Percentiles rank a stretch among this genome's conserved stretches.
Evolutionary conservation across 2,888 invertebrate species (phyloP).

Genomic region (Lasius platythorax): DNA sequence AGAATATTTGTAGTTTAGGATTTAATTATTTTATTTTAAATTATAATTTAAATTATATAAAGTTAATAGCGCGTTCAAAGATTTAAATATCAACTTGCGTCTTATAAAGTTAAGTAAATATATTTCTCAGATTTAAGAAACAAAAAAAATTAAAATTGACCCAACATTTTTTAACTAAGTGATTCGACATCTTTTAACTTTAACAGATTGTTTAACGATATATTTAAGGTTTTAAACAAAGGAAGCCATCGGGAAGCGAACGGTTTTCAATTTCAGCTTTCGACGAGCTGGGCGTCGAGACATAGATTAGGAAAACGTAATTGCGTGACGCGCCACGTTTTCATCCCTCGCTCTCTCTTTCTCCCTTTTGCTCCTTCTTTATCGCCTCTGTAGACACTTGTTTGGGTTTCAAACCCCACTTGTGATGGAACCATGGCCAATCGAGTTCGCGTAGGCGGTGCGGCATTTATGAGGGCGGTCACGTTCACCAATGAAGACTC

Average conservation of each 20-base stretch:
- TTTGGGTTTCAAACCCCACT: conserved; percentile 10
- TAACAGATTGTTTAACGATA: neutral
- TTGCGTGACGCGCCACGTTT: neutral
- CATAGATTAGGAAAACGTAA: neutral
- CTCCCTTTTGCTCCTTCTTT: conserved; percentile 14
- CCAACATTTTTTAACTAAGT: neutral
- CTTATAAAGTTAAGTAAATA: neutral
- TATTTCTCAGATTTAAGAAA: neutral
- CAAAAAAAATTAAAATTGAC: neutral
- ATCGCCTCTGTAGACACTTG: neutral
- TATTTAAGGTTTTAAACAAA: neutral
- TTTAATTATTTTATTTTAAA: neutral
- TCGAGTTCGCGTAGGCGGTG: conserved; percentile 60
- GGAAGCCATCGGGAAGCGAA: neutral
- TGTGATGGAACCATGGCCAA: conserved; percentile 54
- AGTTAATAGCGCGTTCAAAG: neutral
- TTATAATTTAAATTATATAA: neutral
- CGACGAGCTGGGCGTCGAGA: neutral
- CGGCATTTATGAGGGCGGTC: conserved; percentile 30
- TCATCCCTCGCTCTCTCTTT: neutral
- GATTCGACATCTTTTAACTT: neutral
- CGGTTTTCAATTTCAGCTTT: neutral
- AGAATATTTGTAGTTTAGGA: neutral
- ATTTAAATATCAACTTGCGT: neutral
- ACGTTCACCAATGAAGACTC: conserved; percentile 50